Evolutionary conservation across 2,113 vertebrate species (phyloP).

Genomic region (Taxidea taxus): DNA sequence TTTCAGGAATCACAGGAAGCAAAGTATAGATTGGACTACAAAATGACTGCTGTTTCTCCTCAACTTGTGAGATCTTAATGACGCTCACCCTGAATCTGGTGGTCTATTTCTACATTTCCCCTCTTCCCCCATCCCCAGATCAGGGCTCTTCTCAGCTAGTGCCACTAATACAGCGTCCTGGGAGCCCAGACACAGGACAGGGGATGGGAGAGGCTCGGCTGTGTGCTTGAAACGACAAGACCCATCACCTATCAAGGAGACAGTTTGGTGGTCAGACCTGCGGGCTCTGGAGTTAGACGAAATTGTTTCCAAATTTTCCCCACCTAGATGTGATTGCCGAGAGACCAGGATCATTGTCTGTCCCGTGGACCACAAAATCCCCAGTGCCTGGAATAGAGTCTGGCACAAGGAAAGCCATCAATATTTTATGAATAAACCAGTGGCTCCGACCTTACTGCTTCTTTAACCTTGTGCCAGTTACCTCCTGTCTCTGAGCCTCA

Average conservation of each 20-base stretch:
- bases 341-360: background rate
- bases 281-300: background rate
- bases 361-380: constrained; percentile 19
- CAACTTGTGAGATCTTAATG: background rate
- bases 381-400: constrained; percentile 31
- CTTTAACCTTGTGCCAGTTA: constrained; percentile 29
- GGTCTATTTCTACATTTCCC: background rate
- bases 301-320: background rate
- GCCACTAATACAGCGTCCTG: background rate
- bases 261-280: background rate
- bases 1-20: background rate
- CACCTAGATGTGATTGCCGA: background rate
- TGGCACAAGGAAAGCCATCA: background rate
- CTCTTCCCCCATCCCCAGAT: too few species aligned
- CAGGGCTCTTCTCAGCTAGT: background rate
- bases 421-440: constrained; percentile 56
- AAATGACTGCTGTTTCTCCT: background rate
- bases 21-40: background rate
- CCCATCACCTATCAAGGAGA: background rate
- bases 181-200: background rate
- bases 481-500: background rate
- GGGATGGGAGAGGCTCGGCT: background rate
- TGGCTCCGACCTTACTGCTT: background rate
- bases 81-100: background rate
- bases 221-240: background rate